Conservation (phyloP, 2,797 vertebrate genomes). For the Muraenolepis orangiensis region DNA sequence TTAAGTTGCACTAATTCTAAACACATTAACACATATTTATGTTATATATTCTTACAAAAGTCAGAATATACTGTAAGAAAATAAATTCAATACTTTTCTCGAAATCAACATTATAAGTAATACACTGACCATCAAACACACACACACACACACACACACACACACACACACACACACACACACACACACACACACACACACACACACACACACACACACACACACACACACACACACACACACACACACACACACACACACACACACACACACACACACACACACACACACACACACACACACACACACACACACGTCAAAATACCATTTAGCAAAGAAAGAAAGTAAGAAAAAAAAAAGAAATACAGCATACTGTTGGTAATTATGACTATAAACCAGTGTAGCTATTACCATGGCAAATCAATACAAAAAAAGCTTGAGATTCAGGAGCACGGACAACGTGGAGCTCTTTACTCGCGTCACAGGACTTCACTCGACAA, state of each 20-base stretch:
- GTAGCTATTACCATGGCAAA: constrained; percentile 51
- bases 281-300: constrained; percentile 15
- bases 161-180: constrained; percentile 9
- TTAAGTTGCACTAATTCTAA: constrained; percentile 29
- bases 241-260: constrained; percentile 18
- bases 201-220: constrained; percentile 15
- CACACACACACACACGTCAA: constrained; percentile 17
- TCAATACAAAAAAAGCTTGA: constrained; percentile 43
- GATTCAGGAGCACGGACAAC: constrained; percentile 32
- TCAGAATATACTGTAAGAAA: constrained; percentile 62
- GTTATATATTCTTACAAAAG: constrained; percentile 51
- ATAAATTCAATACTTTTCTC: constrained; percentile 59
- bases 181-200: constrained; percentile 14
- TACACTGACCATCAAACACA: constrained; percentile 20
- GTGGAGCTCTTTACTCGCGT: constrained; percentile 56
- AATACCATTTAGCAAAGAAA: constrained; percentile 43
- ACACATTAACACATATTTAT: constrained; percentile 20
- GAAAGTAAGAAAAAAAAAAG: constrained; percentile 58
- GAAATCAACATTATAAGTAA: constrained; percentile 30
- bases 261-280: constrained; percentile 14
- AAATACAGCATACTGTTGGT: constrained; percentile 42
- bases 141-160: constrained; percentile 12
- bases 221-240: constrained; percentile 13
- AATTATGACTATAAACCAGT: constrained; percentile 44
- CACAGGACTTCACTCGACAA: constrained; percentile 56